A percentile compares a stretch with the other conserved stretches of the same genome.
phyloP scores from a whole-genome alignment of 1,140 invertebrate genomes.

The Sarcophaga peregrina region DNA sequence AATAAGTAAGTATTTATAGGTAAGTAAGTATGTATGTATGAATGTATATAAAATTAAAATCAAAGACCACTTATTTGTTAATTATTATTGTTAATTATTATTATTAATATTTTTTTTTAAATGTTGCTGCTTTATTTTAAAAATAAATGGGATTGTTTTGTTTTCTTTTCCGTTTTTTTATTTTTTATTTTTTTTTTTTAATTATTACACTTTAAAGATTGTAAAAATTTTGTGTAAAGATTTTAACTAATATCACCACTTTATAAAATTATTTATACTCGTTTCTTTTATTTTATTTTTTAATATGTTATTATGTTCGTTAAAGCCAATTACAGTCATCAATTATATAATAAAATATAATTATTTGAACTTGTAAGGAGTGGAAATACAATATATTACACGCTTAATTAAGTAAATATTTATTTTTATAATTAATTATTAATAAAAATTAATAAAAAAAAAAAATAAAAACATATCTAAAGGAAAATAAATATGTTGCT shows the following conservation, averaged over 20 bases:
- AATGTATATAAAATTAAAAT: too few relatives aligned
- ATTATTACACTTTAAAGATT: neutral
- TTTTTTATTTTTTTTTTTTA: neutral
- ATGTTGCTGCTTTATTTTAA: too few relatives aligned
- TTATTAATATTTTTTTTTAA: too few relatives aligned
- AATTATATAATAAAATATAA: neutral
- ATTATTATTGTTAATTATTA: too few relatives aligned
- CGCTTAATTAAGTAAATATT: too few relatives aligned
- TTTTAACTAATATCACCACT: constrained; percentile 27
- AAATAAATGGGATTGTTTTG: neutral
- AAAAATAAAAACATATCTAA: too few relatives aligned
- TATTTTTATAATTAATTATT: too few relatives aligned
- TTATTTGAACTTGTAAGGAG: constrained; percentile 5
- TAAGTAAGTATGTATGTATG: too few relatives aligned
- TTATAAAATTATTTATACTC: constrained; percentile 12
- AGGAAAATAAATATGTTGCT: too few relatives aligned
- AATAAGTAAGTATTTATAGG: too few relatives aligned
- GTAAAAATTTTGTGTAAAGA: constrained; percentile 25
- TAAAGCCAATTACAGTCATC: neutral
- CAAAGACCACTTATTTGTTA: too few relatives aligned
- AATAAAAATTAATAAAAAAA: too few relatives aligned
- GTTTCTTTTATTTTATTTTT: neutral
- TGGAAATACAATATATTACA: neutral
- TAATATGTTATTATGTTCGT: neutral
- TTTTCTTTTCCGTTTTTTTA: neutral